Percentiles rank a stretch among this genome's conserved stretches.
phyloP scores from a whole-genome alignment of 2,113 vertebrate genomes.

The Scomber japonicus region DNA sequence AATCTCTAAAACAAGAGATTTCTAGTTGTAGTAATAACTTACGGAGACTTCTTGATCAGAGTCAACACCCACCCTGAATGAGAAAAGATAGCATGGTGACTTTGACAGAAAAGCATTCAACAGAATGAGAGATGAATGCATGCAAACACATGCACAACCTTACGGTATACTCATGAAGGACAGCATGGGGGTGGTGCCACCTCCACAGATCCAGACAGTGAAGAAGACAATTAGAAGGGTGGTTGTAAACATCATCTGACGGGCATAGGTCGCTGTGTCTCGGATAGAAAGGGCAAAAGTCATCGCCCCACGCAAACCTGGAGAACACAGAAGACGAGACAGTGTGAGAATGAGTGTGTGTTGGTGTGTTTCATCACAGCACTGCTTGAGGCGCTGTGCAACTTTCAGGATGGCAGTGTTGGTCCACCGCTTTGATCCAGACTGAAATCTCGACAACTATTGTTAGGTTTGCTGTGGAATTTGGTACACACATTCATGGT shows the following conservation, averaged over 20 bases:
- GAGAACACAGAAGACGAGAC: neutral
- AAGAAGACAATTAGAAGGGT: constrained; percentile 97
- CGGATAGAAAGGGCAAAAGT: constrained; percentile 96
- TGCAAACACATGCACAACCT: constrained; percentile 5
- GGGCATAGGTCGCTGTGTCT: constrained; percentile 94
- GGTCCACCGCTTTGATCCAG: too few relatives aligned
- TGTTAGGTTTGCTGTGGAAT: too few relatives aligned
- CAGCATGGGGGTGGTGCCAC: constrained; percentile 95
- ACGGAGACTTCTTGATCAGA: constrained; percentile 93
- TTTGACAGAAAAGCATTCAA: neutral
- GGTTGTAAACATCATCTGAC: constrained; percentile 98
- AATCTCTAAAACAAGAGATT: neutral
- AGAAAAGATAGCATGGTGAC: neutral
- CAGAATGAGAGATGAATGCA: neutral
- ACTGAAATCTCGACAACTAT: too few relatives aligned
- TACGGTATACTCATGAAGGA: constrained; percentile 95
- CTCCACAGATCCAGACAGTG: constrained; percentile 96
- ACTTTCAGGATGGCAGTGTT: neutral
- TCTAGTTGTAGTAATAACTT: constrained; percentile 58
- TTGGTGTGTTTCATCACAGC: neutral
- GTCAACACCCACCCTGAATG: constrained; percentile 93
- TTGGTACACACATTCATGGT: too few relatives aligned
- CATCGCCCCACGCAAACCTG: constrained; percentile 97
- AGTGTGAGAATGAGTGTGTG: neutral
- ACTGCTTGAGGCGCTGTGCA: too few relatives aligned